Percentiles rank a stretch among this genome's conserved stretches.
These are phyloP conservation scores for Drosophila picticornis DNA, from an alignment of 2,888 invertebrate genomes.

Conservation along the genomic window DNA sequence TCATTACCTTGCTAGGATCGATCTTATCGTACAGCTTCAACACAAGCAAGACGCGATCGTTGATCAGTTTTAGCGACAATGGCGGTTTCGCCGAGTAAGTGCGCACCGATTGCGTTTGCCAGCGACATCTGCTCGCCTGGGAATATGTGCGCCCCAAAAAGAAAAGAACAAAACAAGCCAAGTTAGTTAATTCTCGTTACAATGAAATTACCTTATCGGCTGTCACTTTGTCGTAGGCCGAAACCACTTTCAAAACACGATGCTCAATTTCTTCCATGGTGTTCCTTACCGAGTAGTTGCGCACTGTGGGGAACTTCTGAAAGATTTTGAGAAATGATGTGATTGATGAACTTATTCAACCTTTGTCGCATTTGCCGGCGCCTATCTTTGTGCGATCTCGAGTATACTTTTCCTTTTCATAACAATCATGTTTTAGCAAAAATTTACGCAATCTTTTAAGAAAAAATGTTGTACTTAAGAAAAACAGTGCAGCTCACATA, in stretches of 20 bases:
- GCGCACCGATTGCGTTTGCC: constrained; percentile 88
- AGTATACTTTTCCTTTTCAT: neutral
- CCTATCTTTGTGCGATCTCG: neutral
- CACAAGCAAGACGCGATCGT: constrained; percentile 96
- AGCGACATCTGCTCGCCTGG: constrained; percentile 85
- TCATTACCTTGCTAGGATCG: constrained; percentile 94
- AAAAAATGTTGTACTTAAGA: neutral
- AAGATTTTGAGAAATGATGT: constrained; percentile 22
- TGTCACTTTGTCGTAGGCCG: constrained; percentile 95
- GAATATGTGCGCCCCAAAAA: constrained; percentile 56
- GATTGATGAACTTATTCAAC: constrained; percentile 9
- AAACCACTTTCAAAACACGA: constrained; percentile 94
- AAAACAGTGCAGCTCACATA: constrained; percentile 4
- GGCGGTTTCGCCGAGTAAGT: constrained; percentile 92
- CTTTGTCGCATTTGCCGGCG: constrained; percentile 9
- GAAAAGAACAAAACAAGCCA: constrained; percentile 74
- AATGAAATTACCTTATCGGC: constrained; percentile 90
- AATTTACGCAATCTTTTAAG: constrained; percentile 41
- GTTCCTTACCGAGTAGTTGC: constrained; percentile 85
- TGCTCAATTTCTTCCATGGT: constrained; percentile 89
- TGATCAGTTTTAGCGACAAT: constrained; percentile 92
- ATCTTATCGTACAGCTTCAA: constrained; percentile 99
- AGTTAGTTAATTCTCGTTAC: constrained; percentile 43
- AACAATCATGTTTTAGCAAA: constrained; percentile 18
- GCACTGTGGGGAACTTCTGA: constrained; percentile 60